Percentiles rank a stretch among this genome's conserved stretches.
phyloP scores from a whole-genome alignment of 2,113 vertebrate genomes.

The Toxotes jaculatrix region DNA sequence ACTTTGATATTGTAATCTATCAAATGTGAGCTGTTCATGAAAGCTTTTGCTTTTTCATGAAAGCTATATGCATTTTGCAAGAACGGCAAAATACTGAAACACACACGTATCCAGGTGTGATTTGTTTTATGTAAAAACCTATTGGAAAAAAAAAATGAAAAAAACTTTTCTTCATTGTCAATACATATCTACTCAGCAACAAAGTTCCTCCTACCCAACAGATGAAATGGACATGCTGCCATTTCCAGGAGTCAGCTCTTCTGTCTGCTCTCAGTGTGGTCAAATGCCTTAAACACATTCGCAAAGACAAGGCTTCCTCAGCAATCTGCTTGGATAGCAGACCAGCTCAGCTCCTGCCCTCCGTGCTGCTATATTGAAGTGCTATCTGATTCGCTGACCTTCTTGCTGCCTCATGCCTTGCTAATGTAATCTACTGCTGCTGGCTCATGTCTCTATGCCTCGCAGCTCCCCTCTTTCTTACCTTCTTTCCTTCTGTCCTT shows the following conservation, averaged over 20 bases:
- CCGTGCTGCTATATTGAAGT: slow-evolving; percentile 74
- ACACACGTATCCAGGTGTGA: slow-evolving; percentile 41
- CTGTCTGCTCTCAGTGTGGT: slow-evolving; percentile 66
- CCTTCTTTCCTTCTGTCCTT: neutral
- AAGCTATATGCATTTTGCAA: slow-evolving; percentile 40
- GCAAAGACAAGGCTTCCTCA: slow-evolving; percentile 77
- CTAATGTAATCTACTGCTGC: slow-evolving; percentile 83
- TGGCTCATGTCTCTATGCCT: slow-evolving; percentile 71
- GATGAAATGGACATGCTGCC: slow-evolving; percentile 61
- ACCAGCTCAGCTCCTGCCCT: slow-evolving; percentile 70
- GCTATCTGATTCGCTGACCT: slow-evolving; percentile 85
- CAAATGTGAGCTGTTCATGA: slow-evolving; percentile 43
- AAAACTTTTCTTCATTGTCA: slow-evolving; percentile 40
- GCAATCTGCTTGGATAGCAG: slow-evolving; percentile 64
- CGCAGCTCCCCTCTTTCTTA: slow-evolving; percentile 21
- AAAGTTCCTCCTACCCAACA: slow-evolving; percentile 54
- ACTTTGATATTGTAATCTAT: slow-evolving; percentile 57
- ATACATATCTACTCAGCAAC: slow-evolving; percentile 72
- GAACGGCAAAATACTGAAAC: slow-evolving; percentile 59
- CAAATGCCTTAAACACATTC: slow-evolving; percentile 73
- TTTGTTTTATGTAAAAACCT: slow-evolving; percentile 62
- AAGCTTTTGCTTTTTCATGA: slow-evolving; percentile 30
- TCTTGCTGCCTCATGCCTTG: slow-evolving; percentile 83
- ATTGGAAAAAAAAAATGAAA: slow-evolving; percentile 2
- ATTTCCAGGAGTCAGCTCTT: slow-evolving; percentile 72